phyloP scores from a whole-genome alignment of 2,113 vertebrate species.

The Catharus minimus region DNA sequence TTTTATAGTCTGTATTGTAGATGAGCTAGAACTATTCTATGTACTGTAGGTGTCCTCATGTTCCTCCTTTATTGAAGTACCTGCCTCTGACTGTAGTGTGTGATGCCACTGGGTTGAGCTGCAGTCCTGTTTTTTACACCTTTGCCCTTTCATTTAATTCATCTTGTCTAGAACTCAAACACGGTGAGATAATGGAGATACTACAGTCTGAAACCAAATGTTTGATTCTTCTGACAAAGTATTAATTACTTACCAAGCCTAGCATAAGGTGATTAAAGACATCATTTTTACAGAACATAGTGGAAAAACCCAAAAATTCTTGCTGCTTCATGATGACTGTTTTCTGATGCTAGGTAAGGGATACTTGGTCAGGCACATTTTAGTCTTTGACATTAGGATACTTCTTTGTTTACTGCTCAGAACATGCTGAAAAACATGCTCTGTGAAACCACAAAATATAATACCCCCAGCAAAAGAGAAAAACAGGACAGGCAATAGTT shows the following conservation, averaged over 20 bases:
- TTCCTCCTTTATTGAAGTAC: constrained; percentile 13
- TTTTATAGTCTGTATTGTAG: constrained; percentile 11
- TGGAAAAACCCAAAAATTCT: background rate
- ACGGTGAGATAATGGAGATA: background rate
- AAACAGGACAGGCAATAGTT: constrained; percentile 58
- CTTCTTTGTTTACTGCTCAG: background rate
- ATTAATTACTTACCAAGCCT: background rate
- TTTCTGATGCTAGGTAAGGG: background rate
- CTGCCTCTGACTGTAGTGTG: background rate
- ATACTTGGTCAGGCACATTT: background rate
- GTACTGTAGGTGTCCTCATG: background rate
- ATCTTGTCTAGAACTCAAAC: background rate
- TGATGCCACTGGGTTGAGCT: background rate
- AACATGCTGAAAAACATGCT: background rate
- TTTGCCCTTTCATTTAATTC: background rate
- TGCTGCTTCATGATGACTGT: background rate
- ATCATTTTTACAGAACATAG: background rate
- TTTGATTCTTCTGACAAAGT: background rate
- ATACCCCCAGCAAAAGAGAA: background rate
- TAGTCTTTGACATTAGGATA: background rate
- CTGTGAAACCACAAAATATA: background rate
- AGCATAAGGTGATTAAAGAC: background rate
- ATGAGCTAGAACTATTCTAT: constrained; percentile 6
- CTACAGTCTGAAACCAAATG: background rate
- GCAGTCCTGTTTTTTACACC: background rate